Evolutionary conservation across 2,113 vertebrate species (phyloP), one percentile per base, ranked within the genome.

Genomic region (Laticauda laticaudata): DNA sequence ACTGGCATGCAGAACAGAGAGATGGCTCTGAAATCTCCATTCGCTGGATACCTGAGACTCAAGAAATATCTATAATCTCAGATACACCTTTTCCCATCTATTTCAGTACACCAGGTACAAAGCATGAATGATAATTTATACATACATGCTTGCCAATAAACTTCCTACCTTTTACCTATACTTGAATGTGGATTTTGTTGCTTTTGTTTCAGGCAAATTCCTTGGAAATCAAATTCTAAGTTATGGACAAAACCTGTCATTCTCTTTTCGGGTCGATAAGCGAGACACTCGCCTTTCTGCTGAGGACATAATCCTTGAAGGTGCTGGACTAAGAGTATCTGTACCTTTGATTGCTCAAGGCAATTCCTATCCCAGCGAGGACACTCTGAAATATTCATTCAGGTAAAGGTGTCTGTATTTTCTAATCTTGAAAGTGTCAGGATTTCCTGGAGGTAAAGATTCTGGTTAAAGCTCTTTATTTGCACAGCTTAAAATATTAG

Each of bases 291-390:
- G 99, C 1, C 98, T 99, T 87, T 99, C 99, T 0, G 99, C 99
- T 0, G 99, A 99, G 95, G 99, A 99, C 54, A 95, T 99, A 64
- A 98, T 99, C 18, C 97, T 99, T 53, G 99, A 99, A 95, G 99
- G 99, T 4, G 98, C 98, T 0, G 97, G 97, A 20, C 96, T 98
- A 29, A 97, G 98, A 81, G 98, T 99, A 12, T 98, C 99, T 0
- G 98, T 99, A 51, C 99, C 99, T 0, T 98, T 99, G 75, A 99
- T 99, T 5, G 99, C 99, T 12, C 99, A 99, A 97, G 99, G 99
- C 94, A 99, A 99, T 88, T 96, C 98, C 86, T 99, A 99, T 90
- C 99, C 99, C 9, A 98, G 97, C 0, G 99, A 99, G 96, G 98
- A 96, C 10, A 92, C 94, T 0, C 96, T 98, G 96, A 98, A 97